Percentiles rank a stretch among this genome's conserved stretches.
These are phyloP conservation scores for Octomys mimax DNA, from an alignment of 2,797 vertebrate genomes.

Conservation along the genomic window DNA sequence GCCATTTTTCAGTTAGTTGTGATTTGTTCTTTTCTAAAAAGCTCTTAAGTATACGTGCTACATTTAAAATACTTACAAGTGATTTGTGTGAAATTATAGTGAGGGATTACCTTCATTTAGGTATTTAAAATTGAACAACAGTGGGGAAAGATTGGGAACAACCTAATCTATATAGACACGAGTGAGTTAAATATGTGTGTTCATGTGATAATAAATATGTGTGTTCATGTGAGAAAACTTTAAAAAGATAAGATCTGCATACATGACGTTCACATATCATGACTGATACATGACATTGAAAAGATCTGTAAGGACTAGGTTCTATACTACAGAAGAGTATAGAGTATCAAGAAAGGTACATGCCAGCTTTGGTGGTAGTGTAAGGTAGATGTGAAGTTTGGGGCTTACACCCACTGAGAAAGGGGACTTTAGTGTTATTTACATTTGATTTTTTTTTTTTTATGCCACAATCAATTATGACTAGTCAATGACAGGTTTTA, in stretches of 20 bases:
- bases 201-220: not conserved
- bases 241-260: slow-evolving; percentile 35
- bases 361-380: not conserved
- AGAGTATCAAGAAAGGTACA: not conserved
- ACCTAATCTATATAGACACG: not conserved
- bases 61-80: slow-evolving; percentile 16
- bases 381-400: not conserved
- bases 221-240: not conserved
- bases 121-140: slow-evolving; percentile 24
- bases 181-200: not conserved
- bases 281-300: not conserved
- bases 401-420: not conserved
- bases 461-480: slow-evolving; percentile 6
- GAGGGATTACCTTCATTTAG: not conserved
- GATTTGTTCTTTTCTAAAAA: slow-evolving; percentile 30
- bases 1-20: slow-evolving; percentile 26
- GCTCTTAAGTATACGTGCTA: slow-evolving; percentile 11
- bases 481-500: slow-evolving; percentile 18
- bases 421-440: not conserved
- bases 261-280: too few species aligned
- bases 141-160: not conserved
- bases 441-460: not conserved
- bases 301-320: not conserved
- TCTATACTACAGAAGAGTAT: not conserved
- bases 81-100: not conserved